Conservation (phyloP, 1,140 invertebrate species). For the Seison nebaliae region DNA sequence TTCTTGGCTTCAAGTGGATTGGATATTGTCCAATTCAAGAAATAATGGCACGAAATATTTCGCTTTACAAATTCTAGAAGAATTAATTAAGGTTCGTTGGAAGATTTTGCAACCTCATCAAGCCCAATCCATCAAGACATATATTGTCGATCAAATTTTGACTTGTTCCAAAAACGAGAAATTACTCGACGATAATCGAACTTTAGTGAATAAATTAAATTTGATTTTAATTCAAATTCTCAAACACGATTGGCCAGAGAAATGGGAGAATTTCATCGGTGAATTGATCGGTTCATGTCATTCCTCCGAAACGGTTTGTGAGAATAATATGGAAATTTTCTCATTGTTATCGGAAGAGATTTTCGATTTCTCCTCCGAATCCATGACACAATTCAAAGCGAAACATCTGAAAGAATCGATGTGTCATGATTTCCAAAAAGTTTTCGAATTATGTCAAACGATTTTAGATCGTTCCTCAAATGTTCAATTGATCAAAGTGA, state of each 20-base stretch:
- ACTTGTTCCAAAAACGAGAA: conserved; percentile 78
- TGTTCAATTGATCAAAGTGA: conserved; percentile 33
- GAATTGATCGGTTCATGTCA: conserved; percentile 96
- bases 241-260: conserved; percentile 96
- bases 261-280: conserved; percentile 93
- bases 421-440: conserved; percentile 91
- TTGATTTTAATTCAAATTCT: conserved; percentile 88
- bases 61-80: conserved; percentile 91
- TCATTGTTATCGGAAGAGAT: conserved; percentile 92
- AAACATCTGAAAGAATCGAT: conserved; percentile 98
- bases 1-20: conserved; percentile 93
- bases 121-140: conserved; percentile 89
- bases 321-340: conserved; percentile 95
- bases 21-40: conserved; percentile 68
- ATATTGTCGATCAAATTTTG: conserved; percentile 89
- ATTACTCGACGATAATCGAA: conserved; percentile 64
- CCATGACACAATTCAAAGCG: conserved; percentile 91
- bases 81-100: conserved; percentile 95
- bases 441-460: conserved; percentile 86
- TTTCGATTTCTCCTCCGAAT: conserved; percentile 88
- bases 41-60: conserved; percentile 99
- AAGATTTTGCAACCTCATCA: conserved; percentile 89
- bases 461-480: conserved; percentile 22
- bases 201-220: conserved; percentile 90
- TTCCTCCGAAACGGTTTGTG: conserved; percentile 89